Conservation (phyloP, 2,888 invertebrate genomes). For the Crocallis elinguaria region DNA sequence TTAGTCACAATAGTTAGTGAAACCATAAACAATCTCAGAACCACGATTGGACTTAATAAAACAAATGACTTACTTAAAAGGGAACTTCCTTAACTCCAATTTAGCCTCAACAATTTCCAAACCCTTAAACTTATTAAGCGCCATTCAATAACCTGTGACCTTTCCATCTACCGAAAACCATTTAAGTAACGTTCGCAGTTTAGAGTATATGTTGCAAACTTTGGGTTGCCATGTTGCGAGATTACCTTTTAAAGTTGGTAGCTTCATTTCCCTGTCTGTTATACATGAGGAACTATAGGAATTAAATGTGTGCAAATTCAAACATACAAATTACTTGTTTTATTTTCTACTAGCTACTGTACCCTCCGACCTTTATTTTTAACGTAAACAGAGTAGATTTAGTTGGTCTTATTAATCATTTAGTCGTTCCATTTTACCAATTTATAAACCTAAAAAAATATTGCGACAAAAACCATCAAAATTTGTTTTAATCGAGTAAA, state of each 20-base stretch:
- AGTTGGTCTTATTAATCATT: too few relatives aligned
- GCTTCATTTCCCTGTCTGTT: too few relatives aligned
- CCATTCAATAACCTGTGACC: slow-evolving; percentile 52
- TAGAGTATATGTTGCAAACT: background rate
- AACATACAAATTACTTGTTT: too few relatives aligned
- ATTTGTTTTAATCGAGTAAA: too few relatives aligned
- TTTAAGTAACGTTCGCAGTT: slow-evolving; percentile 50
- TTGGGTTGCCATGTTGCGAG: slow-evolving; percentile 9
- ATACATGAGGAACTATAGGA: too few relatives aligned
- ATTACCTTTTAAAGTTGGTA: background rate
- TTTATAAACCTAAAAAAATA: too few relatives aligned
- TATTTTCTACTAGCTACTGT: too few relatives aligned
- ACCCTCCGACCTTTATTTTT: too few relatives aligned
- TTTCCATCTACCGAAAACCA: slow-evolving; percentile 66
- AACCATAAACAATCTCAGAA: slow-evolving; percentile 10
- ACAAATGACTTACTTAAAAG: slow-evolving; percentile 21
- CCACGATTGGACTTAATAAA: slow-evolving; percentile 21
- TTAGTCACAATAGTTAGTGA: background rate
- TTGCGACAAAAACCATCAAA: too few relatives aligned
- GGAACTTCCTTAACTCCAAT: slow-evolving; percentile 30
- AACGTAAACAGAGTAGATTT: too few relatives aligned
- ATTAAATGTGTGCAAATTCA: too few relatives aligned
- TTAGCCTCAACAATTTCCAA: slow-evolving; percentile 33
- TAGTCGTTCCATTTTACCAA: too few relatives aligned
- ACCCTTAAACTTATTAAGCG: slow-evolving; percentile 47